A percentile compares a stretch with the other conserved stretches of the same genome.
Conservation (phyloP, 1,140 invertebrate genomes). For the Euura lappo region DNA sequence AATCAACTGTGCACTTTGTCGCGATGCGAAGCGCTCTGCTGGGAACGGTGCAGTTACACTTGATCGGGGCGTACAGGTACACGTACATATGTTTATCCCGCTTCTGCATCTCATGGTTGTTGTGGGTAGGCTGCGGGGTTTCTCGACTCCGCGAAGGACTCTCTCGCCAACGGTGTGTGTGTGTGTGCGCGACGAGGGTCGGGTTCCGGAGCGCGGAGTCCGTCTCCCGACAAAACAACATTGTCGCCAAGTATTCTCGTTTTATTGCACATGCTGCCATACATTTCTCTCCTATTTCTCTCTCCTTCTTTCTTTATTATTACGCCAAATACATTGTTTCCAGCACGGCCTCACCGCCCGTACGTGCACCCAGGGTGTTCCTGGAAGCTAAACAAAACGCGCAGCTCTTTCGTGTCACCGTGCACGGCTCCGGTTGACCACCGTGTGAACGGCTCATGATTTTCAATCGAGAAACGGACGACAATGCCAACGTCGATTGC, state of each 20-base stretch:
- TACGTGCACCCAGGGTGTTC: constrained; percentile 1
- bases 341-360: constrained; percentile 24
- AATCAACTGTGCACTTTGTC: background rate
- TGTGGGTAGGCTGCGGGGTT: constrained; percentile 24
- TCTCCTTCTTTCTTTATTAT: constrained; percentile 25
- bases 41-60: background rate
- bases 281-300: background rate
- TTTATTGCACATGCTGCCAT: background rate
- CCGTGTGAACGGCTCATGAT: background rate
- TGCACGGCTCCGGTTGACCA: background rate
- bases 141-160: constrained; percentile 19
- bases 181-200: constrained; percentile 12
- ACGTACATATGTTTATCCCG: background rate
- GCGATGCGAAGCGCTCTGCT: background rate
- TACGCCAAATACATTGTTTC: constrained; percentile 42
- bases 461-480: too few species aligned
- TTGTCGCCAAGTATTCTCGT: constrained; percentile 30
- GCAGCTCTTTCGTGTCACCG: background rate
- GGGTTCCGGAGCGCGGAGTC: constrained; percentile 11
- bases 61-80: background rate
- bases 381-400: constrained; percentile 6
- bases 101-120: background rate
- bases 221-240: constrained; percentile 47
- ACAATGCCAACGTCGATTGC: too few species aligned
- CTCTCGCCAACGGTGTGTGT: background rate